Evolutionary conservation across 2,888 invertebrate species (phyloP), one percentile per base, ranked within the genome.

Genomic region (Andrena fulva): DNA sequence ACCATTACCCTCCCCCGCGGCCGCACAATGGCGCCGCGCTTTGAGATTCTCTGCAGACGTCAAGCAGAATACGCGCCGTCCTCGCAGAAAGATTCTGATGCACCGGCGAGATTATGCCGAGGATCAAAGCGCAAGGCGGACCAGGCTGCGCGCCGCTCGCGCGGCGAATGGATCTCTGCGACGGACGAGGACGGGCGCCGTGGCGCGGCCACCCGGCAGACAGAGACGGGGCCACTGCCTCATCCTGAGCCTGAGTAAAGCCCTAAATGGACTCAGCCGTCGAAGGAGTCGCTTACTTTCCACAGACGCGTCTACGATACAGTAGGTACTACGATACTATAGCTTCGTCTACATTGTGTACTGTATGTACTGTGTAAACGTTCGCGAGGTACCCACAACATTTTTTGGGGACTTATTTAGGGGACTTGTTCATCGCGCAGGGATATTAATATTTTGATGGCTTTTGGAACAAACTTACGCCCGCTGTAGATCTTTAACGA

Each of bases 191-290:
- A 33, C 7, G 12, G 52, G 52, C 54, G 20, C n/a, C 27, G 29
- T 2, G 16, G 2, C 20, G 48, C 16, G 3, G n/a, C 27, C 27
- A 27, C 29, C 6, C 1, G n/a, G 24, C 35, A 42, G 5, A 42
- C 10, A 50, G 16, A 42, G n/a, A 77, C 50, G 56, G 66, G 76
- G 76, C 56, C 69, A 80, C 80, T 60, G 52, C 76, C 60, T 83
- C 70, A 52, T 78, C 80, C 77, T 76, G 54, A 63, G 35, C 33
- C 74, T 74, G 77, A 72, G 82, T 86, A 76, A 76, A 73, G 80
- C 81, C 85, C 85, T 83, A 87, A 87, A 87, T 87, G 86, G 85
- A 87, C 86, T 86, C 85, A 69, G 62, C 35, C 50, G 72, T 50
- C 76, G 66, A 56, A 72, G 84, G 60, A 70, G 70, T 64, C 59